phyloP scores from a whole-genome alignment of 2,888 invertebrate species.

The Noctua janthina region DNA sequence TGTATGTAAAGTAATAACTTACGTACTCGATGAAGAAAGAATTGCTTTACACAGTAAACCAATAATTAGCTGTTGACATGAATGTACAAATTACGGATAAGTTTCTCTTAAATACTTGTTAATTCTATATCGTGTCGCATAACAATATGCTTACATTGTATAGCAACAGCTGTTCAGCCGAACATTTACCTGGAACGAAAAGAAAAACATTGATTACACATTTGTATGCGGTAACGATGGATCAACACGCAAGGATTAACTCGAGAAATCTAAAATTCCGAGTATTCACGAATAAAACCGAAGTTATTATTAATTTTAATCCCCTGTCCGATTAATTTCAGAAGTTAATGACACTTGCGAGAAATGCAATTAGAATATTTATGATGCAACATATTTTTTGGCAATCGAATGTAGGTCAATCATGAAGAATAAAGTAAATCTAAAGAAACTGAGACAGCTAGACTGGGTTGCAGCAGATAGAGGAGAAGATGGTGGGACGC shows the following conservation, averaged over 20 bases:
- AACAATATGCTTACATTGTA: background rate
- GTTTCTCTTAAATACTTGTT: conserved; percentile 52
- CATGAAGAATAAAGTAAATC: background rate
- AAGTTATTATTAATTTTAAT: conserved; percentile 15
- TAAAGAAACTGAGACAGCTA: background rate
- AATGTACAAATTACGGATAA: background rate
- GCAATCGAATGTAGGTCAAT: conserved; percentile 5
- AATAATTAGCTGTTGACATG: background rate
- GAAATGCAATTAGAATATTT: conserved; percentile 25
- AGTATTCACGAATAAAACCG: conserved; percentile 28
- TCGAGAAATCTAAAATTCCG: conserved; percentile 46
- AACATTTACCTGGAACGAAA: conserved; percentile 59
- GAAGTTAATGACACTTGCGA: conserved; percentile 17
- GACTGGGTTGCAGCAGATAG: too few relatives aligned
- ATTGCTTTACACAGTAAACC: background rate
- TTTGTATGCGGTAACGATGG: conserved; percentile 24
- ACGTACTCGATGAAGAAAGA: background rate
- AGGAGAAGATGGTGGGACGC: too few relatives aligned
- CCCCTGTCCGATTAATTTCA: conserved; percentile 17
- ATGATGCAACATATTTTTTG: conserved; percentile 2
- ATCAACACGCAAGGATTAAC: conserved; percentile 44
- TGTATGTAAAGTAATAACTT: background rate
- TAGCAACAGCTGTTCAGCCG: background rate
- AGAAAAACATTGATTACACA: conserved; percentile 50
- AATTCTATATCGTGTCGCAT: conserved; percentile 24